Base-by-base conservation (phyloP, 2,797 vertebrate species). In the Sebastes minor region DNA sequence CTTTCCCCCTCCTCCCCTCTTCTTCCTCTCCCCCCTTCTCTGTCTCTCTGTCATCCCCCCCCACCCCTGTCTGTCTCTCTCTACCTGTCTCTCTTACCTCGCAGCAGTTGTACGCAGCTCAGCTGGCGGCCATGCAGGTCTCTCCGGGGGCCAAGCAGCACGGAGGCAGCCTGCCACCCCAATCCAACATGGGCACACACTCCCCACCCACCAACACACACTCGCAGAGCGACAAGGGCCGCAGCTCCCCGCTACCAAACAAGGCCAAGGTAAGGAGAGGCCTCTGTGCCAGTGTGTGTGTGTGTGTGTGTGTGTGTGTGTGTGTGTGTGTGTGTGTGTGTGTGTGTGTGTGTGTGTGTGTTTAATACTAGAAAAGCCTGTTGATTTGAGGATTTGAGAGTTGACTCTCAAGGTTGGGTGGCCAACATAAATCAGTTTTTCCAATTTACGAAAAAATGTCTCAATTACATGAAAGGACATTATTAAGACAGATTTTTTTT, bases 51-150 rank as follows among this genome's bases (percentile, higher is more conserved):
- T 62, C 56, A 18, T 11, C 32, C 1, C 46, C 35, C 13, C 38
- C 55, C 38, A 28, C 46, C 42, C 35, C 20, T 13, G 14, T 57
- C 78, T 69, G n/a, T 81, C 71, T 67, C 77, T 42, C 35, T 42
- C 35, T 38, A 42, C 85, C 23, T 52, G 28, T 69, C 14, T 62
- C 16, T 73, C 74, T 71, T 69, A 68, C 83, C 85, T 89, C 86
- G 89, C 93, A 99, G 98, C 98, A 99, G 96, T 96, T 99, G 91
- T 99, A 99, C 85, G 98, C 98, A 71, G 98, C 98, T 90, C 98
- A 99, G 89, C 95, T 99, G 91, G 98, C 98, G 57, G 98, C 98
- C 57, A 99, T 99, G 98, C 98, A 99, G 93, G 98, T 98, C 38
- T 99, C 98, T 90, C 98, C 98, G 0, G 98, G 98, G 95, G 96